Conservation (phyloP, 2,113 vertebrate species). For the Marcusenius ussheri region DNA sequence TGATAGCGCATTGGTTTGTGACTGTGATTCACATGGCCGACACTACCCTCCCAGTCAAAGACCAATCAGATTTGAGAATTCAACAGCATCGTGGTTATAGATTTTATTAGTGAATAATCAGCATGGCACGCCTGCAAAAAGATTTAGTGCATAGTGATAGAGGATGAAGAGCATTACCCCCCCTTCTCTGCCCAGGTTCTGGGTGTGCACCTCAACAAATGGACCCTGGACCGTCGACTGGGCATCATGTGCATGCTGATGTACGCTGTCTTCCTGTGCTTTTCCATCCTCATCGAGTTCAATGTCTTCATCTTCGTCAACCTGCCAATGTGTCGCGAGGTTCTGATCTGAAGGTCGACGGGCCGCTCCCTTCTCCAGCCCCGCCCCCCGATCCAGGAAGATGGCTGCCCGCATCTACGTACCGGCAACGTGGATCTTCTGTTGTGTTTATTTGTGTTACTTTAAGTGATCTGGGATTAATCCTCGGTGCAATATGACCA, state of each 20-base stretch:
- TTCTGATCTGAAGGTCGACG: slow-evolving; percentile 37
- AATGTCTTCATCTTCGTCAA: slow-evolving; percentile 96
- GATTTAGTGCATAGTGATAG: neutral
- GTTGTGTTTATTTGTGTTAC: slow-evolving; percentile 12
- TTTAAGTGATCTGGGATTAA: slow-evolving; percentile 28
- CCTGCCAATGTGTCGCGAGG: slow-evolving; percentile 85
- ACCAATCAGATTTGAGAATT: neutral
- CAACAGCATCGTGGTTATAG: neutral
- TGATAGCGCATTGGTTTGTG: neutral
- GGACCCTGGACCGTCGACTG: slow-evolving; percentile 86
- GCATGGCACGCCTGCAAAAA: neutral
- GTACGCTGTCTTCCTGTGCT: slow-evolving; percentile 84
- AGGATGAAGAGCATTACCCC: neutral
- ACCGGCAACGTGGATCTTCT: slow-evolving; percentile 19
- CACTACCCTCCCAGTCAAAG: neutral
- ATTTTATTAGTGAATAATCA: neutral
- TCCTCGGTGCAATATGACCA: slow-evolving; percentile 45
- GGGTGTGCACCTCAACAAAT: slow-evolving; percentile 88
- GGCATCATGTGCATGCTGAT: slow-evolving; percentile 75
- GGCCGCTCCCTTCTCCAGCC: neutral
- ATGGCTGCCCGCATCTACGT: slow-evolving; percentile 31
- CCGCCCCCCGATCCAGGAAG: slow-evolving; percentile 16
- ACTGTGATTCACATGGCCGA: neutral
- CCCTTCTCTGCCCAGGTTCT: slow-evolving; percentile 64
- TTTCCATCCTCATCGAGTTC: slow-evolving; percentile 94